A percentile compares a stretch with the other conserved stretches of the same genome.
Evolutionary conservation across 1,140 invertebrate species (phyloP).

Genomic region (Triops longicaudatus): DNA sequence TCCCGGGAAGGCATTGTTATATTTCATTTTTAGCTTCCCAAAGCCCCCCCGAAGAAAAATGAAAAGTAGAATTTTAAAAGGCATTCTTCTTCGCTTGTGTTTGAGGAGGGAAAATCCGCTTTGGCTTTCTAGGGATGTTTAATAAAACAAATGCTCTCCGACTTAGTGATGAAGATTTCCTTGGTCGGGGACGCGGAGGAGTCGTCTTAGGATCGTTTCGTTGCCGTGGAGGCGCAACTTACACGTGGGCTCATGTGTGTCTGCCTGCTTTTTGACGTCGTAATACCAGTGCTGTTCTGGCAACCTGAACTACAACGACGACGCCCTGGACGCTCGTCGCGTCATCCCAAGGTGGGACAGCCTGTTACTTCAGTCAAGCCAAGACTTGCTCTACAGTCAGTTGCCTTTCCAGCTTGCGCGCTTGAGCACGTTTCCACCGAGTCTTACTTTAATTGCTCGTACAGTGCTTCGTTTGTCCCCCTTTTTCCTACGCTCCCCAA

Average conservation of each 20-base stretch:
- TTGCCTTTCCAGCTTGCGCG: slow-evolving; percentile 1
- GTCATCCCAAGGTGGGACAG: slow-evolving; percentile 9
- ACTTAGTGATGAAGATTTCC: background rate
- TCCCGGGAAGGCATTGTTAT: background rate
- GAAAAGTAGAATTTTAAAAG: too few species aligned
- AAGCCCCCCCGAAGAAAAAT: too few species aligned
- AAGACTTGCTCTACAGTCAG: background rate
- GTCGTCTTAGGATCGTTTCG: background rate
- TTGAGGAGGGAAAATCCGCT: background rate
- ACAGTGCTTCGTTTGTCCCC: background rate
- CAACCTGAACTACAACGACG: background rate
- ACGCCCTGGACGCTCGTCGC: slow-evolving; percentile 8
- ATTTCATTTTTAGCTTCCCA: too few species aligned
- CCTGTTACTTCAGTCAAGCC: slow-evolving; percentile 4
- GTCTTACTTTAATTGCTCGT: background rate
- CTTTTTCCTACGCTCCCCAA: background rate
- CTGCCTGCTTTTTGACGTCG: background rate
- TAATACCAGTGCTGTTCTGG: background rate
- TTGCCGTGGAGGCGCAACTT: background rate
- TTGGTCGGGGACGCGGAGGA: too few species aligned
- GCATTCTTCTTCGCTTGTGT: too few species aligned
- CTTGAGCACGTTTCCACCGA: background rate
- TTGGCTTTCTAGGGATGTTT: background rate
- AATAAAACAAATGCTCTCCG: background rate
- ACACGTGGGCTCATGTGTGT: background rate